phyloP scores from a whole-genome alignment of 2,888 invertebrate genomes.

The Isotomurus palustris region DNA sequence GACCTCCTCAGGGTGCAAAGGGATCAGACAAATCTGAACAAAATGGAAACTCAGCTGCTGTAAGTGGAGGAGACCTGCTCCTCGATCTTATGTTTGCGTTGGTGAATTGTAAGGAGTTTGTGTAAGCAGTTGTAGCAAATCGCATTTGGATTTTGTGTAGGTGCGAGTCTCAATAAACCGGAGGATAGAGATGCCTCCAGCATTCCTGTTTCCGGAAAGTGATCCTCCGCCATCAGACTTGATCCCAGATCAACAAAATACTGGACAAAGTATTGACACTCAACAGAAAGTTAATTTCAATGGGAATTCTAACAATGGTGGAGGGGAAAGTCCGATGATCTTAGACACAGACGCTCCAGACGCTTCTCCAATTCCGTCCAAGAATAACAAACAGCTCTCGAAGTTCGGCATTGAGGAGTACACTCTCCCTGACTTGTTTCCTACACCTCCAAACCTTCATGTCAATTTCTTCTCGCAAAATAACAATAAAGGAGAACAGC shows the following conservation, averaged over 20 bases:
- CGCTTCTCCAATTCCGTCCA: constrained; percentile 32
- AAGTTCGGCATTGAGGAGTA: constrained; percentile 44
- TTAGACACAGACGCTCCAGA: constrained; percentile 32
- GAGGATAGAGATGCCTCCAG: constrained; percentile 76
- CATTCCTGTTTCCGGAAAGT: constrained; percentile 72
- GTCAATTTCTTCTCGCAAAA: constrained; percentile 15
- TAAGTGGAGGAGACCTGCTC: too few species aligned
- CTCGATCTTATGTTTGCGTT: too few species aligned
- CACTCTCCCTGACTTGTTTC: constrained; percentile 43
- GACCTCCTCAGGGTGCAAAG: constrained; percentile 67
- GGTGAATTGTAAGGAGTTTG: too few species aligned
- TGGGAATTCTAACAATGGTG: constrained; percentile 33
- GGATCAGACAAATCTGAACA: too few species aligned
- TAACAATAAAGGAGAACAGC: constrained; percentile 26
- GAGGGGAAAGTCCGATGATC: too few species aligned
- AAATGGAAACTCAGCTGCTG: too few species aligned
- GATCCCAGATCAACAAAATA: constrained; percentile 49
- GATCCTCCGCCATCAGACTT: constrained; percentile 61
- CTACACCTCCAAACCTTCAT: constrained; percentile 30
- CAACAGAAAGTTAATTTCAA: constrained; percentile 36
- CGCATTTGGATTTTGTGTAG: constrained; percentile 47
- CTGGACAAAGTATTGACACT: constrained; percentile 17
- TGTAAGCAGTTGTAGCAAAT: too few species aligned
- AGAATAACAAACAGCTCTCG: constrained; percentile 7
- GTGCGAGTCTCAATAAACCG: constrained; percentile 66